Evolutionary conservation across 2,888 invertebrate species (phyloP).

Genomic region (Blastobasis lacticolella): DNA sequence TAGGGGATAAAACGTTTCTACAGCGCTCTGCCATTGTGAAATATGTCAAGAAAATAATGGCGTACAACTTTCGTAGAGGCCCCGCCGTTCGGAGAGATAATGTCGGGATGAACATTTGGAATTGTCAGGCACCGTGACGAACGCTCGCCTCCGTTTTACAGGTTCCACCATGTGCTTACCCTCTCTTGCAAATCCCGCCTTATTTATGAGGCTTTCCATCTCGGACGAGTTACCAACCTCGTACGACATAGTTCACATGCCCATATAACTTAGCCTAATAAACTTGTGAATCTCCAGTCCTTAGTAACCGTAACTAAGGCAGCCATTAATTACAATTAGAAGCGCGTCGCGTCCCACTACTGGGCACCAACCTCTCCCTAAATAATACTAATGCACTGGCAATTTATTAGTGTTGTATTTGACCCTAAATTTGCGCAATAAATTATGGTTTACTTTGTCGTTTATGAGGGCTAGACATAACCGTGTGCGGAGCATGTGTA

Average conservation of each 20-base stretch:
- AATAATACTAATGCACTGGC: constrained; percentile 50
- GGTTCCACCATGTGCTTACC: neutral
- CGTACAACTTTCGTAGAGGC: constrained; percentile 31
- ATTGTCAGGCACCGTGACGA: constrained; percentile 18
- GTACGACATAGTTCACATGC: too few species aligned
- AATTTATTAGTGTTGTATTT: constrained; percentile 61
- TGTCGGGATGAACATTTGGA: constrained; percentile 26
- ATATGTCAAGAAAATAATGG: constrained; percentile 60
- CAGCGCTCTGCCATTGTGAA: constrained; percentile 41
- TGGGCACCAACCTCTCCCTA: constrained; percentile 18
- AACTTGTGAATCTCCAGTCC: too few species aligned
- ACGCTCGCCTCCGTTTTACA: constrained; percentile 9
- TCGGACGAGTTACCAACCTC: too few species aligned
- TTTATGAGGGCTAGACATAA: constrained; percentile 70
- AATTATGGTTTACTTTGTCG: constrained; percentile 73
- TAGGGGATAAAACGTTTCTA: constrained; percentile 32
- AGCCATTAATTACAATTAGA: too few species aligned
- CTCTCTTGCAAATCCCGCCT: too few species aligned
- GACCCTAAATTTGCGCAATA: constrained; percentile 70
- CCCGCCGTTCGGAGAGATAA: constrained; percentile 33
- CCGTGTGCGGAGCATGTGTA: constrained; percentile 62
- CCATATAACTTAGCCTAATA: too few species aligned
- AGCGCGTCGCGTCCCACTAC: too few species aligned
- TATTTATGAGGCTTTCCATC: too few species aligned
- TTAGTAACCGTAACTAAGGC: too few species aligned